Percentiles rank a stretch among this genome's conserved stretches.
Evolutionary conservation across 2,113 vertebrate species (phyloP).

Genomic region (Galbula dea): DNA sequence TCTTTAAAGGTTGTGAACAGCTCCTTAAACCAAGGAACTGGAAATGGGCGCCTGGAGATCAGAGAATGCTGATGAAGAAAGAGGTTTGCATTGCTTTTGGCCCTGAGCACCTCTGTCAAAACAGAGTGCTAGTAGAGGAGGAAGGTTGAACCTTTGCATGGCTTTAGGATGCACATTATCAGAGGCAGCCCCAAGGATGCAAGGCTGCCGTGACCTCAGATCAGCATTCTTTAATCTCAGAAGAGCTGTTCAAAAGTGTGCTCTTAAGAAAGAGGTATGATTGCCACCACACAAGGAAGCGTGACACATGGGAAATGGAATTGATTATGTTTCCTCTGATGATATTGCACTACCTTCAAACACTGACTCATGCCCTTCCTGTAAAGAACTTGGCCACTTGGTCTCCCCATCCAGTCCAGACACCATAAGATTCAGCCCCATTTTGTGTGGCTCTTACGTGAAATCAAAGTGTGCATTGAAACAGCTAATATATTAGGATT

Average conservation of each 20-base stretch:
- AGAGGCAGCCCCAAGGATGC: not conserved
- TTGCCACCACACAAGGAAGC: not conserved
- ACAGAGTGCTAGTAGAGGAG: accelerated
- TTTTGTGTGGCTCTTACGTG: accelerated
- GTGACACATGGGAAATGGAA: not conserved
- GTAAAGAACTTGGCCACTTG: accelerated
- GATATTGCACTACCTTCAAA: not conserved
- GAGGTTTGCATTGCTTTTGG: not conserved
- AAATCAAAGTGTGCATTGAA: not conserved
- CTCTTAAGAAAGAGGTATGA: not conserved
- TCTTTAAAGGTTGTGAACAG: not conserved
- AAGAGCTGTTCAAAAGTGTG: not conserved
- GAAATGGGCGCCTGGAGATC: not conserved
- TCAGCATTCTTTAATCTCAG: not conserved
- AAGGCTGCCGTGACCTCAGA: accelerated
- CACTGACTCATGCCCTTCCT: accelerated
- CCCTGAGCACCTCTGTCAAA: not conserved
- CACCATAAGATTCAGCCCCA: not conserved
- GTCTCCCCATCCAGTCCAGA: not conserved
- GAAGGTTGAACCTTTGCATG: not conserved
- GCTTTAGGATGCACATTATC: accelerated
- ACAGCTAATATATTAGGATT: slow-evolving; percentile 47
- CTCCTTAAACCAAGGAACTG: not conserved
- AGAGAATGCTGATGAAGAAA: not conserved
- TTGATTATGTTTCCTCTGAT: not conserved